Evolutionary conservation across 2,888 invertebrate species (phyloP).

Genomic region (Platycnemis pennipes): DNA sequence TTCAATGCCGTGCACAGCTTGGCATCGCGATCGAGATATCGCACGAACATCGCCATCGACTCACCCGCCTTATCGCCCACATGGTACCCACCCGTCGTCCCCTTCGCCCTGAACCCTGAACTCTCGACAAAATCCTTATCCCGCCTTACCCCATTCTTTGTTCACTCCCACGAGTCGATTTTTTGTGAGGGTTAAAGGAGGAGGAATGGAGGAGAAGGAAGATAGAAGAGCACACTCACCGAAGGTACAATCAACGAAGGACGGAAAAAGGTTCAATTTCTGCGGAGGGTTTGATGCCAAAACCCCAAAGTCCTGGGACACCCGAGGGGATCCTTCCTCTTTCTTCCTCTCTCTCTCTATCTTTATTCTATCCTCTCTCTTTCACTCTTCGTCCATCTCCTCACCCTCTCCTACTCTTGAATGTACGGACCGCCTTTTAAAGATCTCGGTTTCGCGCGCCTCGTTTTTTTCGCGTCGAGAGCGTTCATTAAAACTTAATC

Average conservation of each 20-base stretch:
- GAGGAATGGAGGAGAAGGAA: neutral
- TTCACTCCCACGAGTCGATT: neutral
- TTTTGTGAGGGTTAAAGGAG: neutral
- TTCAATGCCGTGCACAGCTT: too few species aligned
- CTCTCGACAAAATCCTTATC: slow-evolving; percentile 16
- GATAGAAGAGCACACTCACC: neutral
- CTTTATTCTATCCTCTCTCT: neutral
- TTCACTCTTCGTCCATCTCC: neutral
- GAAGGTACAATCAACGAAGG: neutral
- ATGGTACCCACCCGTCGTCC: neutral
- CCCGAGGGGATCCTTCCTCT: neutral
- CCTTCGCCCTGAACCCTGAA: neutral
- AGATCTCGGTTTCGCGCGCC: neutral
- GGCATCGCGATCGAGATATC: neutral
- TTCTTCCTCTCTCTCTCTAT: neutral
- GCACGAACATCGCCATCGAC: neutral
- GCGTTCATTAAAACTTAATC: neutral
- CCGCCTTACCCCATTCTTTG: neutral
- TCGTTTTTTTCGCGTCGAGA: neutral
- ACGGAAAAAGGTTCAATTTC: neutral
- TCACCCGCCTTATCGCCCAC: neutral
- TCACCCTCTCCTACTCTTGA: neutral
- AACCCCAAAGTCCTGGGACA: neutral
- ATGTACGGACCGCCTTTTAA: neutral
- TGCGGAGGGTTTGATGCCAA: neutral